Conservation (phyloP, 2,113 vertebrate species). For the Baryphthengus martii region DNA sequence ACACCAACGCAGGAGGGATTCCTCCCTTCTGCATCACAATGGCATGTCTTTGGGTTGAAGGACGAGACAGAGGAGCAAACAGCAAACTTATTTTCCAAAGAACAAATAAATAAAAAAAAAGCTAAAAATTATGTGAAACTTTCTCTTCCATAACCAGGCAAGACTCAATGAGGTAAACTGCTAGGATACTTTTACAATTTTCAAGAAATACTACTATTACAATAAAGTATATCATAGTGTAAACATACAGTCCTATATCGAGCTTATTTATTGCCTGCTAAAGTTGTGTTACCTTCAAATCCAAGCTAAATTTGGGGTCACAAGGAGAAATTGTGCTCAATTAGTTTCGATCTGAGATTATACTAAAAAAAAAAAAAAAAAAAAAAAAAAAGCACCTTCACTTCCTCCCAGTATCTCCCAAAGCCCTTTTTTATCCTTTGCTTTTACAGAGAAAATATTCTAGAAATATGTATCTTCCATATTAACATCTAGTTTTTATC, state of each 20-base stretch:
- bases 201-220: neutral
- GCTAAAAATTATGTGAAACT: neutral
- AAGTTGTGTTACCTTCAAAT: neutral
- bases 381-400: neutral
- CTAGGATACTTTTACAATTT: neutral
- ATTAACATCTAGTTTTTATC: neutral
- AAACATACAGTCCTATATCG: neutral
- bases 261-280: neutral
- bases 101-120: neutral
- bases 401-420: neutral
- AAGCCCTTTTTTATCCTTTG: neutral
- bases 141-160: neutral
- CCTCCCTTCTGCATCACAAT: neutral
- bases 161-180: neutral
- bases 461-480: neutral
- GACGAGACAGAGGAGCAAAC: neutral
- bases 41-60: neutral
- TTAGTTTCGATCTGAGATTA: neutral
- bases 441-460: neutral
- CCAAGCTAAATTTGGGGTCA: neutral
- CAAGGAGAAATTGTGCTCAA: neutral
- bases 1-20: neutral
- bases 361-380: neutral
- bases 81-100: neutral
- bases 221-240: neutral